Base-by-base conservation (phyloP, 2,797 vertebrate genomes). In the Gallirallus australis region DNA sequence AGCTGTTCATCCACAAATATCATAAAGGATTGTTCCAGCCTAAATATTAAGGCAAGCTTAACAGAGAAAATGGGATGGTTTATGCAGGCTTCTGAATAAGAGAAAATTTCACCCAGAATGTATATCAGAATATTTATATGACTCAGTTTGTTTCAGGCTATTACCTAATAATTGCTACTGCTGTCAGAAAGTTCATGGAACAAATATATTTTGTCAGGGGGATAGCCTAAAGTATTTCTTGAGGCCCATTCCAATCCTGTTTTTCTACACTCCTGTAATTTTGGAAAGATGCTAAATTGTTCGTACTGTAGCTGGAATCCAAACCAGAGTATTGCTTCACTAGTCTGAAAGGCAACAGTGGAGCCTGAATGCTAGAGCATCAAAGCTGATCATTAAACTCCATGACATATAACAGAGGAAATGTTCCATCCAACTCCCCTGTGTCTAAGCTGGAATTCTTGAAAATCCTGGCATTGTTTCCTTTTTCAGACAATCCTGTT, bases 391-490 rank as follows among this genome's bases (percentile, higher is more conserved):
- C 82, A 54, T 45, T 71, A 31, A 91, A 78, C 40, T 72, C 42
- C 42, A 35, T 47, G 40, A 90, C 54, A 83, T 42, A 61, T 30
- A 83, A 60, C 17, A 81, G 25, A 71, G 65, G 72, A 95, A 90
- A 88, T 63, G 63, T 86, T 94, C 85, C 47, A 63, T 76, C 42
- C 54, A 73, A 63, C 17, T 93, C 73, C 47, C 66, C 23, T 52
- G 69, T 5, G 21, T 72, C 42, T 56, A 63, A n/a, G 15, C 6
- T 84, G 59, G 59, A 93, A 93, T 94, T 95, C 90, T 96, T 92
- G 65, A 95, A 96, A 95, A 95, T 86, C 80, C 73, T 93, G 77
- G 70, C 75, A 56, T 48, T 84, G 52, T 52, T 82, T 86, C 52
- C 25, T 66, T 59, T 83, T 59, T 76, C 70, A 83, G 54, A 78